phyloP scores from a whole-genome alignment of 2,797 vertebrate genomes.

The Neosalanx taihuensis region DNA sequence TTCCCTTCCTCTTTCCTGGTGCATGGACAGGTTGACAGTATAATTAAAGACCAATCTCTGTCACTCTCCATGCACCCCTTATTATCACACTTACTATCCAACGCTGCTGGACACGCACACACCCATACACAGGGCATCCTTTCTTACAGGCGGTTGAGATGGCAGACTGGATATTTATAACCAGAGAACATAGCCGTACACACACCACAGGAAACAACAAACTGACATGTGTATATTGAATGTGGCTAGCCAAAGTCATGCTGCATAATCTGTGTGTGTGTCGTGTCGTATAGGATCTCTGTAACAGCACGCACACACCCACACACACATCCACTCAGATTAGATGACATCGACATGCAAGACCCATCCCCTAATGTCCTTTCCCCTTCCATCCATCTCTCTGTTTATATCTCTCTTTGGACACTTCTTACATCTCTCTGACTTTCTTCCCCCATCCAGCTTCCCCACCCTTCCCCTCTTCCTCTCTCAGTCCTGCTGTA shows the following conservation, averaged over 20 bases:
- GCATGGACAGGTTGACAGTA: constrained; percentile 58
- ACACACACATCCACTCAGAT: background rate
- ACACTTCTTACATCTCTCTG: background rate
- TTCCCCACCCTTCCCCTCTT: background rate
- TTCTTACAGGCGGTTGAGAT: too few relatives aligned
- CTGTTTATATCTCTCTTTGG: too few relatives aligned
- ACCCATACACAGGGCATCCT: constrained; percentile 3
- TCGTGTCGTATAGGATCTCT: background rate
- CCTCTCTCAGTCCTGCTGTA: background rate
- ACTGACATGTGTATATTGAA: background rate
- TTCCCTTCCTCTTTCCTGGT: constrained; percentile 21
- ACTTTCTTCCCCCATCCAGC: background rate
- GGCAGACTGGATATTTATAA: background rate
- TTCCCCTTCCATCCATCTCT: too few relatives aligned
- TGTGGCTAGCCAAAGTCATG: background rate
- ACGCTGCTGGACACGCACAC: constrained; percentile 29
- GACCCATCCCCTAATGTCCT: too few relatives aligned
- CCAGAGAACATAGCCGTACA: background rate
- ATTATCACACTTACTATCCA: constrained; percentile 53
- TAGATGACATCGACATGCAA: too few relatives aligned
- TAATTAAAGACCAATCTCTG: constrained; percentile 73
- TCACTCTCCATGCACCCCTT: constrained; percentile 68
- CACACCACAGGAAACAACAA: background rate
- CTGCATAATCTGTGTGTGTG: background rate
- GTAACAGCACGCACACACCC: background rate